A percentile compares a stretch with the other conserved stretches of the same genome.
These are phyloP conservation scores for Xyrichtys novacula DNA, from an alignment of 2,797 vertebrate genomes.

Conservation along the genomic window DNA sequence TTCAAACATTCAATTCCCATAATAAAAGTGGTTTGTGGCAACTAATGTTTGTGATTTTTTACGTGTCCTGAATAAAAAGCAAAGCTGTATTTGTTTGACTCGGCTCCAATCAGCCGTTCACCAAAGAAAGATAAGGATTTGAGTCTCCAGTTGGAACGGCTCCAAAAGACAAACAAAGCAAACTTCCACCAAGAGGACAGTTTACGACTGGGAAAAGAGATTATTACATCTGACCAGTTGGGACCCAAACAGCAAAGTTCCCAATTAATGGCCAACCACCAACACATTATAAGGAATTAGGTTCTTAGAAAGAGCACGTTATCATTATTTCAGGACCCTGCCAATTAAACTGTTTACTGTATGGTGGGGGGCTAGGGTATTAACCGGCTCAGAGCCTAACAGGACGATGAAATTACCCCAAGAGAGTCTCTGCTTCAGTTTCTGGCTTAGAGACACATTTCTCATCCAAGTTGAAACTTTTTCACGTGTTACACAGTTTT, in stretches of 20 bases:
- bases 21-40: neutral
- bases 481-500: too few relatives aligned
- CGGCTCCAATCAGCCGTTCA: neutral
- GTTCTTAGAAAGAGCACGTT: neutral
- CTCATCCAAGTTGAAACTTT: too few relatives aligned
- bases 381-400: neutral
- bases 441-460: too few relatives aligned
- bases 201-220: neutral
- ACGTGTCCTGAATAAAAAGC: neutral
- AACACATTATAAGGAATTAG: neutral
- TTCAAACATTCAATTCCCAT: neutral
- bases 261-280: neutral
- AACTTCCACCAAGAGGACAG: neutral
- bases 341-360: neutral
- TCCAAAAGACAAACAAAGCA: constrained; percentile 4
- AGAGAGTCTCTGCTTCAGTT: too few relatives aligned
- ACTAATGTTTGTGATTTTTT: constrained; percentile 3
- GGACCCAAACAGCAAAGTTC: neutral
- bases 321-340: neutral
- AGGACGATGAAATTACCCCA: too few relatives aligned
- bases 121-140: neutral
- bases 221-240: constrained; percentile 8
- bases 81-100: neutral
- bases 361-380: neutral
- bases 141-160: neutral